phyloP scores from a whole-genome alignment of 2,113 vertebrate species.

The Chelonoidis abingdonii region DNA sequence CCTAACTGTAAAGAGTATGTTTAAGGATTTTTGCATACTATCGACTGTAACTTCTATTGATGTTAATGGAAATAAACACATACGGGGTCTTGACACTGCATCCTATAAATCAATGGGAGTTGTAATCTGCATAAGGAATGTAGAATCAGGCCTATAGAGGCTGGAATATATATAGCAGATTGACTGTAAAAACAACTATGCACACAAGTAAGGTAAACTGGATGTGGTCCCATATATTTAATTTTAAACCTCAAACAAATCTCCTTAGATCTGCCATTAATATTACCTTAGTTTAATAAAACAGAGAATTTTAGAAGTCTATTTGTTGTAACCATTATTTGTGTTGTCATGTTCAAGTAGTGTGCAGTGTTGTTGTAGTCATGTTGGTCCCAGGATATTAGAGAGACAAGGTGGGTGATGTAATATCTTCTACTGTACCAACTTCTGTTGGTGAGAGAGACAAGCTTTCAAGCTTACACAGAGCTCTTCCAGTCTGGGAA shows the following conservation, averaged over 20 bases:
- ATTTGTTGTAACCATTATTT: neutral
- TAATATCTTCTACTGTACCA: neutral
- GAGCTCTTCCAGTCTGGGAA: neutral
- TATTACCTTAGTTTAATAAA: neutral
- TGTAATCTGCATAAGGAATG: neutral
- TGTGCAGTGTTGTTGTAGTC: neutral
- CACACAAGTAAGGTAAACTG: neutral
- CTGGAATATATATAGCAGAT: neutral
- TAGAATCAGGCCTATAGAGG: neutral
- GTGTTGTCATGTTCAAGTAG: neutral
- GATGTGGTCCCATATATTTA: neutral
- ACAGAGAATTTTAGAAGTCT: neutral
- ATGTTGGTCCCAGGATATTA: neutral
- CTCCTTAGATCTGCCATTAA: neutral
- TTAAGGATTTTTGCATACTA: neutral
- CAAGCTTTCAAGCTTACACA: neutral
- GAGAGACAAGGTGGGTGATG: neutral
- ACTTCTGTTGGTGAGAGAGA: neutral
- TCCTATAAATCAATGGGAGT: neutral
- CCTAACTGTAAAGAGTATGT: neutral
- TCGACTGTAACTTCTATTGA: rapidly evolving
- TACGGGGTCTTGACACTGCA: neutral
- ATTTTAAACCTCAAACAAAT: neutral
- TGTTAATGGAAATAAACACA: neutral
- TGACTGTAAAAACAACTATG: neutral